Percentiles rank a stretch among this genome's conserved stretches.
phyloP scores from a whole-genome alignment of 1,140 invertebrate species.

The Zaprionus inermis region DNA sequence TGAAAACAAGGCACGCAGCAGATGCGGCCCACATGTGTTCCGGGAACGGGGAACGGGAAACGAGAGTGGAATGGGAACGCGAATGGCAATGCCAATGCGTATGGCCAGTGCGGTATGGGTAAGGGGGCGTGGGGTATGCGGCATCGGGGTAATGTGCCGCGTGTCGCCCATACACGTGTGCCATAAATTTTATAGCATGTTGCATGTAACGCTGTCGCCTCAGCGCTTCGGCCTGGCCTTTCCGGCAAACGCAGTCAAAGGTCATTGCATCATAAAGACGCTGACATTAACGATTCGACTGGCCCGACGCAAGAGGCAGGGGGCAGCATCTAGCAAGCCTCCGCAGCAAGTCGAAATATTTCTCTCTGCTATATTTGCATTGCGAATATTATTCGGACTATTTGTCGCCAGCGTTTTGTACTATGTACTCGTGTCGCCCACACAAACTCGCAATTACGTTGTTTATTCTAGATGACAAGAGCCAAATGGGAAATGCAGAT shows the following conservation, averaged over 20 bases:
- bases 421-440: slow-evolving; percentile 60
- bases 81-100: slow-evolving; percentile 23
- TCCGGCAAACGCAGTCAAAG: slow-evolving; percentile 72
- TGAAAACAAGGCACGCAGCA: slow-evolving; percentile 36
- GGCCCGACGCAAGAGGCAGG: neutral
- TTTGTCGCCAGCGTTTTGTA: slow-evolving; percentile 68
- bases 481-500: slow-evolving; percentile 58
- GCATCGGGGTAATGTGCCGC: slow-evolving; percentile 49
- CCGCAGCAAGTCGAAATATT: slow-evolving; percentile 14
- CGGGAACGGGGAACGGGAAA: slow-evolving; percentile 27
- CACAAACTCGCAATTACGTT: slow-evolving; percentile 80
- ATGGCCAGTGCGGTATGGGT: neutral
- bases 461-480: slow-evolving; percentile 78
- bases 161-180: slow-evolving; percentile 63
- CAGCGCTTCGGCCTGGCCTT: slow-evolving; percentile 43
- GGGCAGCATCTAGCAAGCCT: slow-evolving; percentile 2
- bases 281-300: slow-evolving; percentile 72
- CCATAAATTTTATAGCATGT: slow-evolving; percentile 78
- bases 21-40: slow-evolving; percentile 72
- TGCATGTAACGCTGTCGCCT: slow-evolving; percentile 54
- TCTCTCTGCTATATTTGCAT: neutral
- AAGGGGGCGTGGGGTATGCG: neutral
- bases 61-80: slow-evolving; percentile 15
- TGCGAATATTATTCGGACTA: slow-evolving; percentile 53
- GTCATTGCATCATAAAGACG: slow-evolving; percentile 74